A percentile compares a stretch with the other conserved stretches of the same genome.
These are phyloP conservation scores for Cremastinae sp. DNA, from an alignment of 2,888 invertebrate genomes.

Conservation along the genomic window DNA sequence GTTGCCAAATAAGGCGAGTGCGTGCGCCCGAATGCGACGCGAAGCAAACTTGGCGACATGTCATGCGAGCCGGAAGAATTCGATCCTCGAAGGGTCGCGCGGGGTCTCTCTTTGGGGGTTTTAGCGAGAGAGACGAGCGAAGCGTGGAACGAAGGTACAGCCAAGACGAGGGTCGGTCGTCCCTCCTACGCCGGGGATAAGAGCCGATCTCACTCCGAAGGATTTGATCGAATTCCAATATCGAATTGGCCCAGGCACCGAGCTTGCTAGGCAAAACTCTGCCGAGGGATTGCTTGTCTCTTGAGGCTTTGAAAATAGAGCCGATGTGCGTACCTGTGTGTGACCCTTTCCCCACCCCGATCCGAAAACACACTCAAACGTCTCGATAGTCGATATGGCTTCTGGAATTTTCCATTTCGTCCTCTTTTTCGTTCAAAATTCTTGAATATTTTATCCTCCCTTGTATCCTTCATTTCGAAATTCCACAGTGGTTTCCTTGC, in stretches of 20 bases:
- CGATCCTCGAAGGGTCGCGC: slow-evolving; percentile 72
- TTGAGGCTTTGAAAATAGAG: slow-evolving; percentile 58
- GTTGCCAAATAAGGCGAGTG: slow-evolving; percentile 20
- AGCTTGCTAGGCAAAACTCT: slow-evolving; percentile 41
- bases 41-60: slow-evolving; percentile 78
- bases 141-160: slow-evolving; percentile 45
- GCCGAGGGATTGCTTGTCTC: slow-evolving; percentile 40
- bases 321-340: slow-evolving; percentile 12
- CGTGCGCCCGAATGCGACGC: slow-evolving; percentile 52
- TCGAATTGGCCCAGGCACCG: slow-evolving; percentile 72
- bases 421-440: slow-evolving; percentile 51
- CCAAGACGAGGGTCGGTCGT: slow-evolving; percentile 31
- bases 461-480: too few species aligned
- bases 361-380: slow-evolving; percentile 29
- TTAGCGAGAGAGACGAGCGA: slow-evolving; percentile 61
- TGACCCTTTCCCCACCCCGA: too few species aligned
- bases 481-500: too few species aligned
- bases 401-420: slow-evolving; percentile 66
- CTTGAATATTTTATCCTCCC: slow-evolving; percentile 12
- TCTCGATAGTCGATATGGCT: slow-evolving; percentile 53
- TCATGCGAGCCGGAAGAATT: slow-evolving; percentile 80
- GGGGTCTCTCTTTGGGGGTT: slow-evolving; percentile 45
- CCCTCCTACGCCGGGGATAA: slow-evolving; percentile 49
- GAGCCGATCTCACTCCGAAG: slow-evolving; percentile 60
- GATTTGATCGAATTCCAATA: slow-evolving; percentile 79